Conservation (phyloP, 2,113 vertebrate genomes). For the Psittacula cyanocephala region DNA sequence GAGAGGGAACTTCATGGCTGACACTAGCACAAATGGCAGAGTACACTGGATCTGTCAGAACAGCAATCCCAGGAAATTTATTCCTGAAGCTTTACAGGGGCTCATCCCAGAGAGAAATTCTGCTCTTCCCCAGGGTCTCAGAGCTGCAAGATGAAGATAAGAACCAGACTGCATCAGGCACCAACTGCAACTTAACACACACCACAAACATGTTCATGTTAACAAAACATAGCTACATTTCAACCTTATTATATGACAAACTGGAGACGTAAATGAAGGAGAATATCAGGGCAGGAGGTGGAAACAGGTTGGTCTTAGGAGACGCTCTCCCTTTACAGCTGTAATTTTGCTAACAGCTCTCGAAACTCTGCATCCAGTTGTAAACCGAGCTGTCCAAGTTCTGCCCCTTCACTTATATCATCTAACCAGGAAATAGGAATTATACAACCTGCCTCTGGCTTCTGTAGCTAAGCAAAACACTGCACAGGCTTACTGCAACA, state of each 20-base stretch:
- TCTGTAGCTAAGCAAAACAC: slow-evolving; percentile 62
- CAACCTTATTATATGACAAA: not conserved
- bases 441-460: slow-evolving; percentile 36
- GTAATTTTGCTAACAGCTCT: not conserved
- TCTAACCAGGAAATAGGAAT: slow-evolving; percentile 53
- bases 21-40: not conserved
- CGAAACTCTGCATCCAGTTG: not conserved
- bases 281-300: not conserved
- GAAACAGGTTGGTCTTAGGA: not conserved
- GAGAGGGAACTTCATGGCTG: accelerated
- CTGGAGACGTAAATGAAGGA: not conserved
- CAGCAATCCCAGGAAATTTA: not conserved
- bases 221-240: not conserved
- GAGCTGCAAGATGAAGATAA: not conserved
- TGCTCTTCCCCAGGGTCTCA: not conserved
- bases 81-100: not conserved
- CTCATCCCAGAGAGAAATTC: not conserved
- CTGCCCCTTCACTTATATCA: slow-evolving; percentile 13
- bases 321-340: not conserved
- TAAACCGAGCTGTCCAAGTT: not conserved
- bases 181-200: not conserved
- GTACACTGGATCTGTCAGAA: not conserved
- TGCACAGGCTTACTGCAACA: slow-evolving; percentile 45
- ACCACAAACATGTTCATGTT: accelerated
- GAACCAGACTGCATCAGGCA: not conserved